Evolutionary conservation across 1,140 invertebrate genomes (phyloP).

Genomic region (Leptoteleia sp.): DNA sequence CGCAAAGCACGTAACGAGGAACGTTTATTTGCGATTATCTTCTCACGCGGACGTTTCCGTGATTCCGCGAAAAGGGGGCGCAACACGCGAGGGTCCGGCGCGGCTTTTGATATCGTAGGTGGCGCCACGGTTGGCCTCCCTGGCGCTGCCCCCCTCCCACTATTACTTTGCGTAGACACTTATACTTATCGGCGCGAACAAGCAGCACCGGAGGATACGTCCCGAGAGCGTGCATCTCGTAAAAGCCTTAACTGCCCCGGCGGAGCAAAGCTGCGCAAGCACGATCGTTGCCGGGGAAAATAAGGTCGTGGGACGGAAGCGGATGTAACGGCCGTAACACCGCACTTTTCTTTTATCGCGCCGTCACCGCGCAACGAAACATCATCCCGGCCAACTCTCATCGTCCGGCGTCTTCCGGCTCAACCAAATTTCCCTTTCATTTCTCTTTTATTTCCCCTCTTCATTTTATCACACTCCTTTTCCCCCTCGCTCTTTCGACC

Average conservation of each 20-base stretch:
- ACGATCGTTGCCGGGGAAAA: constrained; percentile 64
- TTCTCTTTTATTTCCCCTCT: too few relatives aligned
- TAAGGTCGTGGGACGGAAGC: constrained; percentile 76
- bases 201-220: constrained; percentile 63
- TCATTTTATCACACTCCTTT: too few relatives aligned
- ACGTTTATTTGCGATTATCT: constrained; percentile 60
- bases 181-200: constrained; percentile 46
- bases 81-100: constrained; percentile 34
- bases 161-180: constrained; percentile 30
- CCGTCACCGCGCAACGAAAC: constrained; percentile 25
- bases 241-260: constrained; percentile 75
- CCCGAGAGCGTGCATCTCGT: constrained; percentile 72
- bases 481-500: too few relatives aligned
- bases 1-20: constrained; percentile 46
- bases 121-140: not conserved
- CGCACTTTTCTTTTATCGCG: constrained; percentile 65
- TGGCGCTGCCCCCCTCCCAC: not conserved
- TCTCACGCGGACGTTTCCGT: constrained; percentile 50
- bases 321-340: constrained; percentile 75
- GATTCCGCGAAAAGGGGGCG: constrained; percentile 19
- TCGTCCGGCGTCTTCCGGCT: too few relatives aligned
- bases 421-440: too few relatives aligned
- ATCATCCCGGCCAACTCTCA: constrained; percentile 4
- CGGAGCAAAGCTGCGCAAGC: constrained; percentile 67
- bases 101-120: not conserved